These are phyloP conservation scores for Aporrectodea caliginosa DNA, from an alignment of 1,140 invertebrate species.

Conservation along the genomic window DNA sequence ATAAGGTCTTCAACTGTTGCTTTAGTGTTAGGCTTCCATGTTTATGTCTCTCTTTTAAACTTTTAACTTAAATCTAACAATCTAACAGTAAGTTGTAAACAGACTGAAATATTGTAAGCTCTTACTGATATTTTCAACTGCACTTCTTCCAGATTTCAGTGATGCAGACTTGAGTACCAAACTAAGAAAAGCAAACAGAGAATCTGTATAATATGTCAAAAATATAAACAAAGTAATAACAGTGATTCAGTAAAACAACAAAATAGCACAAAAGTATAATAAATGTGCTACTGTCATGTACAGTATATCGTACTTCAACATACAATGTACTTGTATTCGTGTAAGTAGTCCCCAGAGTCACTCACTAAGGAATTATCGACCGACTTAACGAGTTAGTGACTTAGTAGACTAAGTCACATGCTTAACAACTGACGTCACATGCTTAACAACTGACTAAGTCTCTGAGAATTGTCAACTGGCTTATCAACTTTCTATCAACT, in stretches of 20 bases:
- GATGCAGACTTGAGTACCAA: neutral
- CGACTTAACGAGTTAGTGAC: too few species aligned
- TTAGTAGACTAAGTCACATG: too few species aligned
- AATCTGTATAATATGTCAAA: too few species aligned
- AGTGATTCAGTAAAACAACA: neutral
- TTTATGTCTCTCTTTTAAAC: neutral
- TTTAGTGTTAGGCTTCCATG: neutral
- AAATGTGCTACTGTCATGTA: neutral
- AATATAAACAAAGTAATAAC: neutral
- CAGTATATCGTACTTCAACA: neutral
- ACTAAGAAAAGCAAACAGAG: too few species aligned
- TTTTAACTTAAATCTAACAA: neutral
- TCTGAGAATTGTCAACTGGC: too few species aligned
- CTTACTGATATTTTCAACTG: neutral
- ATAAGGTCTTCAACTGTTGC: neutral
- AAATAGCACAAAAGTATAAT: neutral
- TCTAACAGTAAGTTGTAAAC: neutral
- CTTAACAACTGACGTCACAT: too few species aligned
- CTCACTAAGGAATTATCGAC: too few species aligned
- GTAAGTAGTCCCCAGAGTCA: neutral
- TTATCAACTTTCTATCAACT: too few species aligned
- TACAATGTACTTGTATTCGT: neutral
- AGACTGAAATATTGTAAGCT: neutral
- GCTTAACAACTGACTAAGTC: too few species aligned
- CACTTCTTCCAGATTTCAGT: neutral